Evolutionary conservation across 2,797 vertebrate species (phyloP), one percentile per base, ranked within the genome.

Genomic region (Apodemus agrarius): DNA sequence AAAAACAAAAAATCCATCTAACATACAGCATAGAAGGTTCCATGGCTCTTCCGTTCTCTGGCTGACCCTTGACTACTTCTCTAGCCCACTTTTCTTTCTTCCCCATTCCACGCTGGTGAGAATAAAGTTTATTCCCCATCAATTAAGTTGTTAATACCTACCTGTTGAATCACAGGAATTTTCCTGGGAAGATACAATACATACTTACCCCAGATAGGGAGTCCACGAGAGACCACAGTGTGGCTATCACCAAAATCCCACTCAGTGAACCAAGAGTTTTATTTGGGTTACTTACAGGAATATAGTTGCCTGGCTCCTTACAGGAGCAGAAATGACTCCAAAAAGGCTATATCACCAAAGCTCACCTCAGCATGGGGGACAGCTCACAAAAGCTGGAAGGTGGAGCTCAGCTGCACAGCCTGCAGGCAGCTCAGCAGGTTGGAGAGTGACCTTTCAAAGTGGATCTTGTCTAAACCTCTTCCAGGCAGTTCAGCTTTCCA

Each of bases 51-150:
- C 90, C 34, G 81, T 92, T 81, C 87, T 92, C 79, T 92, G 46
- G 34, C 84, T 95, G 46, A 54, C 57, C n/a, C 34, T 34, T 91
- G 69, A 80, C 61, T 83, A 80, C 88, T 83, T 91, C 22, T 94
- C 46, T 90, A 90, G n/a, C 43, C 52, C 94, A 57, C 89, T 89
- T 93, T 91, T 37, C 91, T 83, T 93, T 79, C n/a, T 93, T 31
- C 17, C 13, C 67, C 76, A 10, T 29, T 63, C n/a, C 0, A 86
- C 3, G 91, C 54, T 49, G 89, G 81, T 69, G n/a, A 78, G n/a
- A 88, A 54, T 88, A 74, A 93, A 94, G 19, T 59, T 1, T 40
- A 92, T 61, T n/a, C 52, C 52, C 46, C 78, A 63, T 29, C 80
- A 40, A 67, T 90, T 90, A 63, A 93, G 31, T 57, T 94, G 76